phyloP scores from a whole-genome alignment of 1,140 invertebrate species.

The Penaeus japonicus region DNA sequence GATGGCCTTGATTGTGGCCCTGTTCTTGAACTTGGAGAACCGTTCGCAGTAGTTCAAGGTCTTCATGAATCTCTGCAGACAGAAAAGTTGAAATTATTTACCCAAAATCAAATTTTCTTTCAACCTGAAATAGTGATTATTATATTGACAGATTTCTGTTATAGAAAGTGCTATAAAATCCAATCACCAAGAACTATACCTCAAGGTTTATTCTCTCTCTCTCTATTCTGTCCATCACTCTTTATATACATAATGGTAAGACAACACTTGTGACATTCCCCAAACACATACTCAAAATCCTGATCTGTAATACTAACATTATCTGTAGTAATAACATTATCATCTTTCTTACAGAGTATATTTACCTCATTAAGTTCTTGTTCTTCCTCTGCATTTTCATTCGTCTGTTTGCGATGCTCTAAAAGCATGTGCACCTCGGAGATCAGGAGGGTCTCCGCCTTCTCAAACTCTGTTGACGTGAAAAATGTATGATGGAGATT shows the following conservation, averaged over 20 bases:
- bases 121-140: neutral
- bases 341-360: neutral
- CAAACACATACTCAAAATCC: too few species aligned
- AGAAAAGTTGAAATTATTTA: neutral
- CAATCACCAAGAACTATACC: too few species aligned
- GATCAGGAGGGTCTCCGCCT: conserved; percentile 95
- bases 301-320: too few species aligned
- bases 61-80: conserved; percentile 80
- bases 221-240: too few species aligned
- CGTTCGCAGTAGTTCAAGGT: conserved; percentile 95
- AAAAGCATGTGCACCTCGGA: conserved; percentile 98
- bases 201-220: too few species aligned
- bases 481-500: neutral
- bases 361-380: conserved; percentile 95
- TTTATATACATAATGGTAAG: too few species aligned
- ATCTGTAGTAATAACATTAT: too few species aligned
- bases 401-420: conserved; percentile 96
- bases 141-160: too few species aligned
- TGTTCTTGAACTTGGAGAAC: conserved; percentile 97
- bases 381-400: conserved; percentile 97
- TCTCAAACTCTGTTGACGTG: conserved; percentile 90
- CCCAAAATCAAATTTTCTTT: neutral
- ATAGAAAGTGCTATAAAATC: too few species aligned
- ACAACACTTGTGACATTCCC: too few species aligned
- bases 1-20: conserved; percentile 95